phyloP scores from a whole-genome alignment of 1,140 invertebrate species.

The Scaptomyza graminum region DNA sequence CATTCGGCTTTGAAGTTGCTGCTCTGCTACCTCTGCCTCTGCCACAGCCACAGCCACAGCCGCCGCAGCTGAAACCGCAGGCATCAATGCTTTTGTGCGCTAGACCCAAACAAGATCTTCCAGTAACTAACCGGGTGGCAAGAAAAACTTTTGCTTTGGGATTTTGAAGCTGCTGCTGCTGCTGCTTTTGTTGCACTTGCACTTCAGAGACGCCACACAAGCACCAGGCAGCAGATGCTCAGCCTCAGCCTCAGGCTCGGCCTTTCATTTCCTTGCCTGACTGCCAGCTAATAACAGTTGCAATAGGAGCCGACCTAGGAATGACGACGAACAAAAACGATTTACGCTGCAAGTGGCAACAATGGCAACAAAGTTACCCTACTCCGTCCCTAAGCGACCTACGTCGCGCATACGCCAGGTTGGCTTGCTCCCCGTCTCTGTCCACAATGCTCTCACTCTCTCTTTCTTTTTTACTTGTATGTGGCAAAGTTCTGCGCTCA shows the following conservation, averaged over 20 bases:
- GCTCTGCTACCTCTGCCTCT: slow-evolving; percentile 4
- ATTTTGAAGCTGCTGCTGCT: slow-evolving; percentile 55
- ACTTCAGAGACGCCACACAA: slow-evolving; percentile 77
- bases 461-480: slow-evolving; percentile 5
- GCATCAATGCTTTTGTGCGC: slow-evolving; percentile 48
- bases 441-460: not conserved
- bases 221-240: slow-evolving; percentile 45
- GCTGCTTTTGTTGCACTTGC: slow-evolving; percentile 60
- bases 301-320: slow-evolving; percentile 51
- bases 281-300: slow-evolving; percentile 70
- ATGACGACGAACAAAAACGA: slow-evolving; percentile 59
- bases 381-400: not conserved
- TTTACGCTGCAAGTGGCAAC: slow-evolving; percentile 70
- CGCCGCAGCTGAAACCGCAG: slow-evolving; percentile 26
- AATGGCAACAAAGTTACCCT: slow-evolving; percentile 63
- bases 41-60: slow-evolving; percentile 11
- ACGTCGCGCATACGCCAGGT: slow-evolving; percentile 63
- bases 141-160: slow-evolving; percentile 79
- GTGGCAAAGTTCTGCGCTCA: slow-evolving; percentile 64
- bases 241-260: slow-evolving; percentile 8
- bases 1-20: slow-evolving; percentile 30
- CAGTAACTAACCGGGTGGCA: slow-evolving; percentile 66
- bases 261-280: not conserved
- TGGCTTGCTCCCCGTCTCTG: not conserved
- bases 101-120: slow-evolving; percentile 43